Evolutionary conservation across 1,140 invertebrate genomes (phyloP).

Genomic region (Orussus abietinus): DNA sequence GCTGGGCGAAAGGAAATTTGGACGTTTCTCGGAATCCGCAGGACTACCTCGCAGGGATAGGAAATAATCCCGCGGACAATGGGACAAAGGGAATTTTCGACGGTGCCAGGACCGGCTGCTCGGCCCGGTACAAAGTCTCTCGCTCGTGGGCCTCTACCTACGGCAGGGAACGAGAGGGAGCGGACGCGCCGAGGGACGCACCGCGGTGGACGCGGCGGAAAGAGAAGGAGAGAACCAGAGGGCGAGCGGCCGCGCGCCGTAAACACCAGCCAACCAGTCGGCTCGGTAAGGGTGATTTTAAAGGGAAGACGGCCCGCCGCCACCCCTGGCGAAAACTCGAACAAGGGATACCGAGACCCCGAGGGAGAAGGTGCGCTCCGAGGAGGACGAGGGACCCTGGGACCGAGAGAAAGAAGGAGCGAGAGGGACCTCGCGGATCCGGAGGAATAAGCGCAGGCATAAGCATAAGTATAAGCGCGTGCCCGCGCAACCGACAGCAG

Average conservation of each 20-base stretch:
- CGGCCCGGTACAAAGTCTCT: constrained; percentile 20
- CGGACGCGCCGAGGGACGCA: constrained; percentile 6
- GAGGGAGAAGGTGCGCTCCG: too few species aligned
- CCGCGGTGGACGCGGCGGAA: too few species aligned
- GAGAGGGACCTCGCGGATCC: constrained; percentile 6
- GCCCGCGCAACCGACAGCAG: constrained; percentile 50
- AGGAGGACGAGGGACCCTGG: constrained; percentile 8
- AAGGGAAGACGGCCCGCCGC: too few species aligned
- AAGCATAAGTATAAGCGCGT: constrained; percentile 42
- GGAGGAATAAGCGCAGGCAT: constrained; percentile 16
- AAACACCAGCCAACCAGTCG: too few species aligned
- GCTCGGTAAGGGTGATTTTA: too few species aligned
- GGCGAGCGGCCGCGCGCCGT: too few species aligned
- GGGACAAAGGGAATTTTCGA: constrained; percentile 45
- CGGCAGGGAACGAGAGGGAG: neutral
- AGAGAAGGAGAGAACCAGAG: too few species aligned
- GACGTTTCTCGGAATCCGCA: constrained; percentile 30
- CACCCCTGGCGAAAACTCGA: too few species aligned
- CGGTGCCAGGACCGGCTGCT: constrained; percentile 28
- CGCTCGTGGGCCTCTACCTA: neutral
- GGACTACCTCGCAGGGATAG: constrained; percentile 17
- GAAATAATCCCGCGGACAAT: constrained; percentile 39
- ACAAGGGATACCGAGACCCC: too few species aligned
- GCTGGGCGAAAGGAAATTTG: constrained; percentile 13
- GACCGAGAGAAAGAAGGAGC: constrained; percentile 16